Base-by-base conservation (phyloP, 2,888 invertebrate genomes). In the Drosophila borealis region DNA sequence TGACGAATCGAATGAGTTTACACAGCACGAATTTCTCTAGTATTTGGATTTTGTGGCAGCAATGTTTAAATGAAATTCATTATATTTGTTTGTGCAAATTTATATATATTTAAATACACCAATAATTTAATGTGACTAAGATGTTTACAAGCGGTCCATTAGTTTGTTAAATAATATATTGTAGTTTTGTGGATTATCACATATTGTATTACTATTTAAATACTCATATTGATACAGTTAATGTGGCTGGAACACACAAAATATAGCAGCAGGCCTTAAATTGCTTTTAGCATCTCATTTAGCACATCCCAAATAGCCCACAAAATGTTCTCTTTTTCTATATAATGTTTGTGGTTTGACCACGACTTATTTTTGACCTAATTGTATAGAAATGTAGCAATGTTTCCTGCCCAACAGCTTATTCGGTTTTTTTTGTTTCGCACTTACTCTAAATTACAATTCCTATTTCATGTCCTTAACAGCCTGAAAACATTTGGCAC, bases 401-500 rank as follows among this genome's bases (percentile, higher is more conserved):
- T 29, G 29, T 8, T 29, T 29, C 8, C 29, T 8, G 29, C 8
- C 29, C 29, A 29, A 29, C 14, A 39, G 9, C 2, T 14, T 14
- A 14, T 9, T 6, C 39, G 10, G 4, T 14, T 4, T 34, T 8
- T 19, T n/a, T 3, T 5, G n/a, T 19, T 42, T 44, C 10, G 6
- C 34, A 4, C 37, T 50, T 29, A 29, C 17, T 37, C 33, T 17
- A 13, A 49, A 17, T 19, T 34, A 19, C 13, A 49, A 19, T 2
- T 8, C 17, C 6, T 10, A 13, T 2, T 11, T 3, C 11, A 19
- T 10, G 11, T 11, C 5, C 14, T 10, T 25, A 3, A 17, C 11
- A 17, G 9, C 10, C 11, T 17, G 42, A 36, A 14, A 39, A 33
- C 10, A 64, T 39, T 65, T 65, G 41, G 66, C 66, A 55, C 37